These are phyloP conservation scores for Hiodon alosoides DNA, from an alignment of 2,113 vertebrate species.

Conservation along the genomic window DNA sequence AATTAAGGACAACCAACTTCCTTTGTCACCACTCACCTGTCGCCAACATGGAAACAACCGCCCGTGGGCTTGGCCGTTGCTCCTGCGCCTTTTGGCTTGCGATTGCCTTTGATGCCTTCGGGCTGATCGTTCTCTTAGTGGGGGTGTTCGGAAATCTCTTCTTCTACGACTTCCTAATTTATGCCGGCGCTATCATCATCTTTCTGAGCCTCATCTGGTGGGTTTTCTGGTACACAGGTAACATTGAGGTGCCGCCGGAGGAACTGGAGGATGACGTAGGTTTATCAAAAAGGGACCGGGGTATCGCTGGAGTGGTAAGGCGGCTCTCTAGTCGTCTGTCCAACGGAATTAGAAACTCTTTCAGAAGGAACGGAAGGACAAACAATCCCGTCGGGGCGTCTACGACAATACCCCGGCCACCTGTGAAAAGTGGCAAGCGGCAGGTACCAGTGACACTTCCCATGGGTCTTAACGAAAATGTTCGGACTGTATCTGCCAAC, in stretches of 20 bases:
- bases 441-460: constrained; percentile 28
- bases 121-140: constrained; percentile 62
- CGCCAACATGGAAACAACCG: constrained; percentile 30
- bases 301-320: constrained; percentile 35
- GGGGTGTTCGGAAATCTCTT: constrained; percentile 60
- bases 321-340: constrained; percentile 43
- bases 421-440: background rate
- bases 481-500: constrained; percentile 38
- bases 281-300: constrained; percentile 32
- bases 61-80: constrained; percentile 60
- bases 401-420: background rate
- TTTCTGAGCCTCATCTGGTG: constrained; percentile 78
- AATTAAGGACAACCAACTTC: background rate
- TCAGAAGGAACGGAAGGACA: constrained; percentile 38
- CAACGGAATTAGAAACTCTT: constrained; percentile 28
- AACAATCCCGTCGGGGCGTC: background rate
- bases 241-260: constrained; percentile 64
- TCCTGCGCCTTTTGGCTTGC: constrained; percentile 70
- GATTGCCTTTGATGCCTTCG: constrained; percentile 67
- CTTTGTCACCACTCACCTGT: background rate
- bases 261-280: constrained; percentile 57
- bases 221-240: constrained; percentile 79
- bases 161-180: constrained; percentile 73
- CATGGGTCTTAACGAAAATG: constrained; percentile 26
- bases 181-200: constrained; percentile 68